phyloP scores from a whole-genome alignment of 2,888 invertebrate species.

The Dynastes hyllus region DNA sequence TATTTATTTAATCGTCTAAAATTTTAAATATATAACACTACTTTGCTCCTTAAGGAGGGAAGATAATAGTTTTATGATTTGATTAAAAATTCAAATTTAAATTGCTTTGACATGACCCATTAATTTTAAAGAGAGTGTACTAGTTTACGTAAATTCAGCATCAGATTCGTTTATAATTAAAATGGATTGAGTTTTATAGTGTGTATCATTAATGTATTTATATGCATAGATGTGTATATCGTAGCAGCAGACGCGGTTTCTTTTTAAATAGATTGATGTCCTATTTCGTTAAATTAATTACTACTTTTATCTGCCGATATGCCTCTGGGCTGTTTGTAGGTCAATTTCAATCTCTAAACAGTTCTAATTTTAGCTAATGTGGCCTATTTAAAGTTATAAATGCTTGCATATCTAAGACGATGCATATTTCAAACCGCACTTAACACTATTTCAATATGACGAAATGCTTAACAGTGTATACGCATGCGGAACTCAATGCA shows the following conservation, averaged over 20 bases:
- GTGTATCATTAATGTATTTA: neutral
- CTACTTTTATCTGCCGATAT: neutral
- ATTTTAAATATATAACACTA: no score
- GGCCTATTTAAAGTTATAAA: slow-evolving; percentile 12
- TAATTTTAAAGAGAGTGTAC: no score
- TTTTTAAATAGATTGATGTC: neutral
- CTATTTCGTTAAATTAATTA: slow-evolving; percentile 11
- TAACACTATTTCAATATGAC: no score
- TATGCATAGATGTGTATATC: neutral
- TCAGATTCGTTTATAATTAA: neutral
- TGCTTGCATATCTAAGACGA: neutral
- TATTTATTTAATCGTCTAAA: no score
- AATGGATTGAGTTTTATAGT: neutral
- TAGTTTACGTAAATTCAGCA: neutral
- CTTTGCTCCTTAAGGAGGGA: no score
- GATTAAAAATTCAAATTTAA: no score
- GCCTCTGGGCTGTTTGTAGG: neutral
- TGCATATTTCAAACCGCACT: no score
- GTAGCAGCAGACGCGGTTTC: neutral
- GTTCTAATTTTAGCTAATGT: slow-evolving; percentile 26
- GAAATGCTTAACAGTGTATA: no score
- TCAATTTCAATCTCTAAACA: slow-evolving; percentile 5
- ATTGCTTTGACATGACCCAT: no score
- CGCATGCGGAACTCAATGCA: no score
- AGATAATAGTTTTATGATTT: no score